phyloP scores from a whole-genome alignment of 2,888 invertebrate genomes.

The Ornithoptera priamus region DNA sequence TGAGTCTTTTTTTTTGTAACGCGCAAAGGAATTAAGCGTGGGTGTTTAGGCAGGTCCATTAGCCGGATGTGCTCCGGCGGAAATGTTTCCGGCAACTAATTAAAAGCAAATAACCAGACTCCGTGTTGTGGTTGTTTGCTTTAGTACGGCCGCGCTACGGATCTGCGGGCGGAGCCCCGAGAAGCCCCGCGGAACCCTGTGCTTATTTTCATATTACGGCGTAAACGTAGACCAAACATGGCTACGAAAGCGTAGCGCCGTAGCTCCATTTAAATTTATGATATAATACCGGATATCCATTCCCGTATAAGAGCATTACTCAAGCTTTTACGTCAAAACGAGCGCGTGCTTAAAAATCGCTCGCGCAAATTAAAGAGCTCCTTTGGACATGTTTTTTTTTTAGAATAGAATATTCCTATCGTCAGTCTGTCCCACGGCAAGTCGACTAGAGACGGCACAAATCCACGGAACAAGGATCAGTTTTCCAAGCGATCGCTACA shows the following conservation, averaged over 20 bases:
- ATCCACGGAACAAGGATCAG: no score
- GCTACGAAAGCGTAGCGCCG: constrained; percentile 19
- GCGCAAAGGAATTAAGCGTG: constrained; percentile 12
- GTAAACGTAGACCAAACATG: constrained; percentile 28
- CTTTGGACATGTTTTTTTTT: no score
- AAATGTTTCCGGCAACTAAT: constrained; percentile 35
- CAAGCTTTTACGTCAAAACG: constrained; percentile 21
- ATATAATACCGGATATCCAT: constrained; percentile 24
- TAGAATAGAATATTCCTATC: no score
- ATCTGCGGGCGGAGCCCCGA: constrained; percentile 27
- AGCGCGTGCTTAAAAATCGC: constrained; percentile 18
- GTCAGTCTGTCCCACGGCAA: no score
- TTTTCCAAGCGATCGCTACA: no score
- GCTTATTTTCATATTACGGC: constrained; percentile 30
- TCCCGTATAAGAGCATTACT: constrained; percentile 23
- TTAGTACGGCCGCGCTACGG: constrained; percentile 8
- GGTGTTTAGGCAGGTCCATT: constrained; percentile 29
- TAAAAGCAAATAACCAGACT: constrained; percentile 39
- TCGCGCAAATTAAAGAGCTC: no score
- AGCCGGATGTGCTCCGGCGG: constrained; percentile 14
- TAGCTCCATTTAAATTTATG: constrained; percentile 25
- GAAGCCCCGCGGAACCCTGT: constrained; percentile 6
- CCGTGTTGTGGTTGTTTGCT: constrained; percentile 31
- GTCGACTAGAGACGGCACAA: no score
- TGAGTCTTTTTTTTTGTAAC: background rate